Percentiles rank a stretch among this genome's conserved stretches.
These are phyloP conservation scores for Macrocentrus cingulum DNA, from an alignment of 1,140 invertebrate genomes.

Conservation along the genomic window DNA sequence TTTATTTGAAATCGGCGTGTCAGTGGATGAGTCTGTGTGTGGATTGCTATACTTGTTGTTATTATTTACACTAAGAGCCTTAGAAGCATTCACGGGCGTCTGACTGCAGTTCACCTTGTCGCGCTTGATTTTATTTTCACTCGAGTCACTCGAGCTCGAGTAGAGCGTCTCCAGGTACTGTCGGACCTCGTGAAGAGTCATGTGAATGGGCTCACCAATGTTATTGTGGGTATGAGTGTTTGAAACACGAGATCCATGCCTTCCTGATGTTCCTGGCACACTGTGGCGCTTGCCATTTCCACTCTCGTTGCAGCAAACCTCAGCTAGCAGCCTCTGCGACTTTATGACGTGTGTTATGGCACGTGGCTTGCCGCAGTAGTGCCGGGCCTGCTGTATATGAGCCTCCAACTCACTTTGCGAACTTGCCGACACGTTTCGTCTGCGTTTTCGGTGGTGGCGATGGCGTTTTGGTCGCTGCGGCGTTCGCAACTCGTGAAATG, in stretches of 20 bases:
- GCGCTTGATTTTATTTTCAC: conserved; percentile 58
- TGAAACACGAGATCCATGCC: conserved; percentile 40
- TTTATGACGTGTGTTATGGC: conserved; percentile 53
- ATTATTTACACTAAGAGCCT: conserved; percentile 53
- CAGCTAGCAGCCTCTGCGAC: conserved; percentile 53
- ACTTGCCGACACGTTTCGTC: conserved; percentile 62
- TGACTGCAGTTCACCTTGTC: conserved; percentile 43
- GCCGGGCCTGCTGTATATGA: conserved; percentile 52
- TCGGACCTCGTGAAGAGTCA: conserved; percentile 83
- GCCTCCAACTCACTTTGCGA: conserved; percentile 56
- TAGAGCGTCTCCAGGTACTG: conserved; percentile 79
- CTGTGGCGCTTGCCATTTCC: conserved; percentile 62
- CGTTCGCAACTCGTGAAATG: conserved; percentile 54
- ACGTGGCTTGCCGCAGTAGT: conserved; percentile 55
- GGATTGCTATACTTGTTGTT: conserved; percentile 56
- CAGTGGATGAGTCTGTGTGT: conserved; percentile 52
- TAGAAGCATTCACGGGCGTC: conserved; percentile 46
- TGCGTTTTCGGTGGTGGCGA: conserved; percentile 64
- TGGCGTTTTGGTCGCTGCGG: conserved; percentile 62
- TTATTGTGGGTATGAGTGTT: conserved; percentile 47
- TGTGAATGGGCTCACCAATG: conserved; percentile 74
- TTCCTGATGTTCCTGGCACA: conserved; percentile 59
- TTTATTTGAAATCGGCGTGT: conserved; percentile 55
- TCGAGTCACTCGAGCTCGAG: conserved; percentile 67
- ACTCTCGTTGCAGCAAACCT: conserved; percentile 60